phyloP scores from a whole-genome alignment of 2,888 invertebrate genomes.

The Nymphalis polychloros region DNA sequence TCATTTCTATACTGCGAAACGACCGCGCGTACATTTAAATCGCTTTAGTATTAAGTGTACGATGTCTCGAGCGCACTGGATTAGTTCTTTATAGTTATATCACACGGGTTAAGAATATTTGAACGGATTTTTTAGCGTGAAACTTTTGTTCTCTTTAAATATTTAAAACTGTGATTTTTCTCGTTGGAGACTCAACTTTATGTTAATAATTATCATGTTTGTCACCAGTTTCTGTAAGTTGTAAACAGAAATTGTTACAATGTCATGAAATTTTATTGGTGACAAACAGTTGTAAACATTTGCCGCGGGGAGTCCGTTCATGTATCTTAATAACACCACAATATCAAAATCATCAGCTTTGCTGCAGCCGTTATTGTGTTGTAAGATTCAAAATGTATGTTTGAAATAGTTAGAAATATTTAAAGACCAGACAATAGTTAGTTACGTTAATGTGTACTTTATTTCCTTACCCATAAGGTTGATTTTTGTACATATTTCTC shows the following conservation, averaged over 20 bases:
- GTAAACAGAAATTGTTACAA: no score
- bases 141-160: background rate
- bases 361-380: background rate
- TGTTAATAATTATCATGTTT: no score
- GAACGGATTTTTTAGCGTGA: background rate
- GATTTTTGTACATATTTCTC: background rate
- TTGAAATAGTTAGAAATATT: slow-evolving; percentile 1
- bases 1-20: background rate
- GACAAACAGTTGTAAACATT: no score
- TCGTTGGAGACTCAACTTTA: no score
- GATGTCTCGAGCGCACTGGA: slow-evolving; percentile 5
- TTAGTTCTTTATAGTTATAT: background rate
- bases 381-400: background rate
- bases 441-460: no score
- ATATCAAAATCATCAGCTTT: no score
- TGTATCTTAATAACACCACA: no score
- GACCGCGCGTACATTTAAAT: background rate
- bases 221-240: no score
- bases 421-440: background rate
- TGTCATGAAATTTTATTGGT: no score
- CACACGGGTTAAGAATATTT: background rate
- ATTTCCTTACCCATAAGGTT: background rate
- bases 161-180: background rate
- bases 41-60: background rate
- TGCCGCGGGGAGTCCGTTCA: no score